Conservation (phyloP, 2,888 invertebrate species). For the Macaria liturata region DNA sequence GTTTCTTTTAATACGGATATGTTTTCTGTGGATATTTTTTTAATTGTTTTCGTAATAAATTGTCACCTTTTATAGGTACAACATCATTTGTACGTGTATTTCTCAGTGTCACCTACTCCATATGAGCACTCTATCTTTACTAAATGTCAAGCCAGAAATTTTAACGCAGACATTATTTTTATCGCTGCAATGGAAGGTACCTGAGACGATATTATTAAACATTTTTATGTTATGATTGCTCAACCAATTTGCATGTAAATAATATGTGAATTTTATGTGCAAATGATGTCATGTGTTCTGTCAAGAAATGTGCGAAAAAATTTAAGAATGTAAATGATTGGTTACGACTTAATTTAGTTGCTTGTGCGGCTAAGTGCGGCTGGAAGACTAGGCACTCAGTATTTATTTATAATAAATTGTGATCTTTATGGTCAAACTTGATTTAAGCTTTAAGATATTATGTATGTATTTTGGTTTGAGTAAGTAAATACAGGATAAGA, state of each 20-base stretch:
- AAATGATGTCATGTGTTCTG: constrained; percentile 62
- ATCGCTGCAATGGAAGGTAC: constrained; percentile 47
- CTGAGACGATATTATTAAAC: constrained; percentile 57
- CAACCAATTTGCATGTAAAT: constrained; percentile 72
- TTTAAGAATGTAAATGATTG: constrained; percentile 15
- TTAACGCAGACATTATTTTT: constrained; percentile 32
- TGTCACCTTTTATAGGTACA: no score
- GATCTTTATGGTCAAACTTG: no score
- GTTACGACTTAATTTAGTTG: constrained; percentile 9
- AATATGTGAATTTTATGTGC: constrained; percentile 67
- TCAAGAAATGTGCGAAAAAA: constrained; percentile 54
- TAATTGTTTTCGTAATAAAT: no score
- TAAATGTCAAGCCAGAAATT: constrained; percentile 13
- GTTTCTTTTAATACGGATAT: no score
- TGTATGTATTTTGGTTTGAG: no score
- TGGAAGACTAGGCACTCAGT: no score
- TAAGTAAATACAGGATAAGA: no score
- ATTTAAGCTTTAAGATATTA: no score
- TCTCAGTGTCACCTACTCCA: no score
- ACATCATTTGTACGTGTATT: no score
- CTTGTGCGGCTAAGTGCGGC: not conserved
- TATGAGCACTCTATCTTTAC: constrained; percentile 3
- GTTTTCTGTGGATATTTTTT: no score
- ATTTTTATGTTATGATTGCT: constrained; percentile 70
- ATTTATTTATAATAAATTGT: no score